A percentile compares a stretch with the other conserved stretches of the same genome.
These are phyloP conservation scores for Anguilla rostrata DNA, from an alignment of 2,113 vertebrate species.

Conservation along the genomic window DNA sequence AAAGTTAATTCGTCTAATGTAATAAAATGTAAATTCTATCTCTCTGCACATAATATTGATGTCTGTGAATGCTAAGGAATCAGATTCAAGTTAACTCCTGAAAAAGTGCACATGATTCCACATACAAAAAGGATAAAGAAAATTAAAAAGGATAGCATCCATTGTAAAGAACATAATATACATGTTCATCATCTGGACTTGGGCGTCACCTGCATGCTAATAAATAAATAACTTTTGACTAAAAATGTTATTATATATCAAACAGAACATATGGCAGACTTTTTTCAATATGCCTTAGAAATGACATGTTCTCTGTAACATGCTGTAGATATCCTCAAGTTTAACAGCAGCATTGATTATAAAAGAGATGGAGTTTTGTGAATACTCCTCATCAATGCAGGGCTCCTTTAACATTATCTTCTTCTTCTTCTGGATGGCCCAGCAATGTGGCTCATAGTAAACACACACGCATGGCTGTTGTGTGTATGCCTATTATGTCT, in stretches of 20 bases:
- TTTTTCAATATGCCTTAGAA: not conserved
- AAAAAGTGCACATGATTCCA: not conserved
- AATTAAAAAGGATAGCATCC: not conserved
- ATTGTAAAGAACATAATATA: not conserved
- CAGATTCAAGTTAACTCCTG: conserved; percentile 55
- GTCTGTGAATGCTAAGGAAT: conserved; percentile 44
- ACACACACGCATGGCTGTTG: not conserved
- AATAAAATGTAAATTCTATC: conserved; percentile 32
- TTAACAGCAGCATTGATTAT: not conserved
- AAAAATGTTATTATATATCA: not conserved
- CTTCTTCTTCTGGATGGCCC: not conserved
- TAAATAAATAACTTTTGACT: not conserved
- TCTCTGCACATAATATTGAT: conserved; percentile 32
- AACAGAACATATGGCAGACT: not conserved
- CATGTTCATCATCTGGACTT: not conserved
- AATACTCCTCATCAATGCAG: not conserved
- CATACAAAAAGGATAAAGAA: conserved; percentile 6
- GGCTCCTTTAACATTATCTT: not conserved
- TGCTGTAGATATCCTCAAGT: not conserved
- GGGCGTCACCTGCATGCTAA: not conserved
- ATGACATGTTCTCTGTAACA: not conserved
- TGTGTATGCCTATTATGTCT: not conserved
- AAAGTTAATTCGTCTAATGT: conserved; percentile 27
- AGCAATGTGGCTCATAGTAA: no score
- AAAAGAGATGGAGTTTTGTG: not conserved